Conservation (phyloP, 2,888 invertebrate genomes). For the Limnephilus auricula region DNA sequence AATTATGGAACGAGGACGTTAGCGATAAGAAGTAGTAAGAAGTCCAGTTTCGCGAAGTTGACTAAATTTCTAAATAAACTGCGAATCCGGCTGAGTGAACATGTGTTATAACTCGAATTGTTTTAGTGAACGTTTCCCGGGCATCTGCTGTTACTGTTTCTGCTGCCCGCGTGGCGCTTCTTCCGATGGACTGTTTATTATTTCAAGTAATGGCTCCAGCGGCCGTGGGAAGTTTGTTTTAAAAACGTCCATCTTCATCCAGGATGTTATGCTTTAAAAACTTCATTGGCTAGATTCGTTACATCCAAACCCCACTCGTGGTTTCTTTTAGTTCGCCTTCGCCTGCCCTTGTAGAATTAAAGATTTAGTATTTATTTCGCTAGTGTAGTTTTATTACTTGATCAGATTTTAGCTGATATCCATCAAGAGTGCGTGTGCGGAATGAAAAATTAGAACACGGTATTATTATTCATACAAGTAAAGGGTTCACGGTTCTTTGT, state of each 20-base stretch:
- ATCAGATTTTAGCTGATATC: not conserved
- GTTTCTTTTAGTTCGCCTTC: not conserved
- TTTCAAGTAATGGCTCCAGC: slow-evolving; percentile 21
- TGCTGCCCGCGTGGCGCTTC: slow-evolving; percentile 42
- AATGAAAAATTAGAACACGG: not conserved
- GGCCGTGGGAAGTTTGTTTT: slow-evolving; percentile 56
- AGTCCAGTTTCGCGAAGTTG: slow-evolving; percentile 39
- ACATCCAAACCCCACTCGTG: not conserved
- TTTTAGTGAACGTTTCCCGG: slow-evolving; percentile 45
- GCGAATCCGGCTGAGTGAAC: slow-evolving; percentile 55
- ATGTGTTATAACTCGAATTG: slow-evolving; percentile 62
- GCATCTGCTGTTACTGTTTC: slow-evolving; percentile 16
- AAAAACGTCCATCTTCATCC: slow-evolving; percentile 13
- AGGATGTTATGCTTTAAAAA: not conserved
- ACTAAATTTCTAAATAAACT: slow-evolving; percentile 52
- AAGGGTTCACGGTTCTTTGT: not conserved
- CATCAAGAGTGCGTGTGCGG: not conserved
- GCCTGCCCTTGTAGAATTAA: not conserved
- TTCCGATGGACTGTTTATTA: slow-evolving; percentile 29
- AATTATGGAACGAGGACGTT: not conserved
- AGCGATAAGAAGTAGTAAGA: not conserved
- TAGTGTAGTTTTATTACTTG: not conserved
- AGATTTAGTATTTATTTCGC: slow-evolving; percentile 1
- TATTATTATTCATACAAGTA: not conserved
- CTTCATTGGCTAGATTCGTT: not conserved